Base-by-base conservation (phyloP, 2,888 invertebrate species). In the Caenorhabditis sp. region DNA sequence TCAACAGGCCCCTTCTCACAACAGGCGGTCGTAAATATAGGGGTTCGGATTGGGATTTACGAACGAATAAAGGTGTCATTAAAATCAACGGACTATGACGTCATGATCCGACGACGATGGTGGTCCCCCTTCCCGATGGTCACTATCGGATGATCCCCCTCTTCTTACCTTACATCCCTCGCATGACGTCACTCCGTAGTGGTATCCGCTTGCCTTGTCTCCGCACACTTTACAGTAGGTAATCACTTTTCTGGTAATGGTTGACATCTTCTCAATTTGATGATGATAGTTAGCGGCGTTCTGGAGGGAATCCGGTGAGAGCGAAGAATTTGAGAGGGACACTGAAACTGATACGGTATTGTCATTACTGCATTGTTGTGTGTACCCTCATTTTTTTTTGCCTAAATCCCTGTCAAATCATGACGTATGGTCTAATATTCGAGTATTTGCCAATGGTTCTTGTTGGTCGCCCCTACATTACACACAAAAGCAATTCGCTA, bases 161-260 rank as follows among this genome's bases (percentile, higher is more conserved):
- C 26, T 26, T 37, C 92, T 93, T 93, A 97, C 97, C 95, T 97
- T 98, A 94, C 97, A 98, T 88, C 98, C 97, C 93, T 98, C 97
- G 93, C 97, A 98, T 86, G 97, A 97, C 84, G 97, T 97, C 88
- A 98, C 97, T 68, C 98, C 97, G 94, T 98, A 98, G 93, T 98
- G 97, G 93, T 97, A 98, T 62, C 96, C 96, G 28, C 96, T 96
- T 37, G 96, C 96, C 92, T 96, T 96, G 93, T 98, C 98, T 55
- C 97, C 97, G 93, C 98, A 98, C 88, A 98, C 97, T 93, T 96
- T 97, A 40, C 84, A 86, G 22, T 50, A 55, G 9, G 60, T 50
- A 0, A 55, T 24, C 2, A 61, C 13, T 55, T 84, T 83, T 24
- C 15, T 6, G 32, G 55, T 28, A 2, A 18, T 56, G 44, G 24